Conservation (phyloP, 2,888 invertebrate species). For the Zootermopsis nevadensis region DNA sequence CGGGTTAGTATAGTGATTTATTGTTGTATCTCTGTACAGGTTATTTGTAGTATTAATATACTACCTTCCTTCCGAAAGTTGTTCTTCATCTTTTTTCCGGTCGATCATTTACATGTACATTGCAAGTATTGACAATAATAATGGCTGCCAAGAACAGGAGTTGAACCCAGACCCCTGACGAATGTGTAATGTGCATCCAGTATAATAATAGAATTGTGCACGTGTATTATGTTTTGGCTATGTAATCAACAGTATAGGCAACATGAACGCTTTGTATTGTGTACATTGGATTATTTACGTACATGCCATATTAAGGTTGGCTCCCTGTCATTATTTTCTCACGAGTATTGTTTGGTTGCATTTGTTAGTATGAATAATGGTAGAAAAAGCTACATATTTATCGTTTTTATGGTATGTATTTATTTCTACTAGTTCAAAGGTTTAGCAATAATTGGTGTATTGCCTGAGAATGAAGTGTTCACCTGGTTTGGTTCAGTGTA, state of each 20-base stretch:
- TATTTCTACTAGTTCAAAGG: neutral
- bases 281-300: neutral
- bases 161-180: constrained; percentile 54
- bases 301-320: neutral
- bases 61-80: neutral
- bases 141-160: constrained; percentile 54
- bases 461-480: neutral
- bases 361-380: neutral
- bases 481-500: neutral
- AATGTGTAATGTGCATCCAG: neutral
- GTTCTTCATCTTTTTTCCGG: constrained; percentile 25
- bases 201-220: neutral
- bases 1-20: constrained; percentile 48
- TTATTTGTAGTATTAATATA: neutral
- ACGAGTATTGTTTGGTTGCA: neutral
- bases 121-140: constrained; percentile 42
- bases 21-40: constrained; percentile 15
- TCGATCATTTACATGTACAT: constrained; percentile 41
- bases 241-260: neutral
- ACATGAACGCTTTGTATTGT: constrained; percentile 11
- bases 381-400: neutral
- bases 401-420: neutral
- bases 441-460: neutral
- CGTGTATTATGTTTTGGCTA: constrained; percentile 18
- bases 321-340: neutral